Percentiles rank a stretch among this genome's conserved stretches.
phyloP scores from a whole-genome alignment of 2,797 vertebrate genomes.

The Ctenosaura bakeri region DNA sequence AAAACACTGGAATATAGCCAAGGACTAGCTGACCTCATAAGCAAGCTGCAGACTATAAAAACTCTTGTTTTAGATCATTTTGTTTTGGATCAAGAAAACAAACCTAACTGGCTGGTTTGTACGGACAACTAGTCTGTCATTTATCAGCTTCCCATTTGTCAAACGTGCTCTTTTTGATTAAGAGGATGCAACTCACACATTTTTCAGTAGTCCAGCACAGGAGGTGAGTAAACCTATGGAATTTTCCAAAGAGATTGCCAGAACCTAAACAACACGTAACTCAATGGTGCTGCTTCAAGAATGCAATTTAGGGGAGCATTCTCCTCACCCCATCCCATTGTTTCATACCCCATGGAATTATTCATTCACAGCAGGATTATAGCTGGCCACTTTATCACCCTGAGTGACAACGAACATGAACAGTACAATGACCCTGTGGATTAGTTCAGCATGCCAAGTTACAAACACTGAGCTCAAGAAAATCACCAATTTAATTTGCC shows the following conservation, averaged over 20 bases:
- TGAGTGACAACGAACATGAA: background rate
- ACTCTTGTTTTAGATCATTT: background rate
- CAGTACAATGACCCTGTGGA: background rate
- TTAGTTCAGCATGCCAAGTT: background rate
- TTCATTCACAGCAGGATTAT: background rate
- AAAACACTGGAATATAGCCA: background rate
- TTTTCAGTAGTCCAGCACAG: background rate
- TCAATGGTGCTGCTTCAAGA: background rate
- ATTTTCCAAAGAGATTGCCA: background rate
- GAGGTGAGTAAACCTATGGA: background rate
- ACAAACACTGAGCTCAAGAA: background rate
- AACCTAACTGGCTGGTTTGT: background rate
- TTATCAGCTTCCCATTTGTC: conserved; percentile 8
- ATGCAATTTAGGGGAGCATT: background rate
- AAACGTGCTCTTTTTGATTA: background rate
- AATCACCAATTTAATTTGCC: conserved; percentile 6
- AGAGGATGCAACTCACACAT: background rate
- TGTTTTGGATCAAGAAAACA: conserved; percentile 1
- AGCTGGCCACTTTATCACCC: background rate
- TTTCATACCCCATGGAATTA: background rate
- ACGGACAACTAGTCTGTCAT: background rate
- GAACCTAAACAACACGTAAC: background rate
- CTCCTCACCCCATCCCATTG: background rate
- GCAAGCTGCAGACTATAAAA: background rate
- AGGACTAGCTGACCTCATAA: conserved; percentile 7